Evolutionary conservation across 2,888 invertebrate species (phyloP), one percentile per base, ranked within the genome.

Genomic region (Ennomos quercinarius): DNA sequence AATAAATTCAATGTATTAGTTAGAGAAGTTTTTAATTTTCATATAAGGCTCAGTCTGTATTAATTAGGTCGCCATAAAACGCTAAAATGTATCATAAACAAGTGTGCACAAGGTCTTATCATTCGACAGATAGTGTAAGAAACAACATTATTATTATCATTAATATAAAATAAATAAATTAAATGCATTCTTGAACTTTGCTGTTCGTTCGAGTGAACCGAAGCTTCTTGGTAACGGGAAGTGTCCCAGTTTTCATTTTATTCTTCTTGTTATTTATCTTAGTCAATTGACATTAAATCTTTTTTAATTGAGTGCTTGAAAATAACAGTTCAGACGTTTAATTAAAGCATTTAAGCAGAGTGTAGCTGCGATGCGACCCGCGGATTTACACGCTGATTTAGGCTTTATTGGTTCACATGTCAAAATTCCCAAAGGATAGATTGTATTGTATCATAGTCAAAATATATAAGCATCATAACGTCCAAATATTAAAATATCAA

Each of bases 151-250:
- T 38, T 46, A 10, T 41, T 51, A 17, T 35, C 27, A 8, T 27
- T 36, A 61, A 64, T 63, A 48, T 38, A 46, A 61, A 53, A 60
- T 42, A 57, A 61, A 63, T 59, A 51, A 48, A 51, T 53, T 45
- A 62, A 44, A 63, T 77, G 76, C 74, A 80, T 74, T 74, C 66
- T 71, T 75, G 74, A 76, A 74, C 78, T 74, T 71, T 73, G 65
- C 61, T 57, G 61, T 50, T 64, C 44, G 55, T 57, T 43, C 27
- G 39, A 57, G 41, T n/a, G 60, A 51, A 35, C 53, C 37, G 37
- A 47, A 39, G 44, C 12, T 66, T 72, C 73, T 70, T 62, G 62
- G 68, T 65, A 75, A 68, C 66, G 69, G 76, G 77, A 81, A 81
- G 67, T 74, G 76, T 67, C 73, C 77, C 35, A 77, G 44, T 67